These are phyloP conservation scores for Neolamprologus longior DNA, from an alignment of 2,113 vertebrate species.

Conservation along the genomic window DNA sequence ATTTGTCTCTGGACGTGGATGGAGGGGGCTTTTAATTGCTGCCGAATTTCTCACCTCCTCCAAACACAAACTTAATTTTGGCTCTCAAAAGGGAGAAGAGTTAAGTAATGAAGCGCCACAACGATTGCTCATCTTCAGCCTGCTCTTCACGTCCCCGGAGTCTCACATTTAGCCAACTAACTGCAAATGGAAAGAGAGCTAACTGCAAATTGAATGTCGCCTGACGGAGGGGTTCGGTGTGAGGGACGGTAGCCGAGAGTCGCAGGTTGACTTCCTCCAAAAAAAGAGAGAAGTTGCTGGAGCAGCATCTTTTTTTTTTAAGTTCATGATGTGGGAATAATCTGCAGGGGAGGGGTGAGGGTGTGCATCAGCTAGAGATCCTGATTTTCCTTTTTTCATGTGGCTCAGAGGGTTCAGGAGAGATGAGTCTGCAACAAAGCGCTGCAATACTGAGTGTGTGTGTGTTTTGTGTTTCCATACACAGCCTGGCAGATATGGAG, in stretches of 20 bases:
- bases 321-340: background rate
- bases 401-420: background rate
- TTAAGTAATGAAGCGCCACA: constrained; percentile 19
- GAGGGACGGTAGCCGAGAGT: background rate
- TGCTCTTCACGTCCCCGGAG: constrained; percentile 9
- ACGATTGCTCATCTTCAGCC: constrained; percentile 4
- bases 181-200: constrained; percentile 54
- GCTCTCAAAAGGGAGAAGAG: background rate
- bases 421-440: constrained; percentile 8
- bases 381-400: background rate
- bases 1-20: background rate
- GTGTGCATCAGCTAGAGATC: background rate
- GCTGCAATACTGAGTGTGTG: background rate
- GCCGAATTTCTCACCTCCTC: background rate
- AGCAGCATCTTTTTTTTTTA: background rate
- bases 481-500: background rate
- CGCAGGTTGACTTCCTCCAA: background rate
- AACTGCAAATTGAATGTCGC: constrained; percentile 62
- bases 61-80: background rate
- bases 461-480: background rate
- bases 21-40: background rate
- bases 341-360: background rate
- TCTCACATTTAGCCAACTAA: constrained; percentile 46
- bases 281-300: background rate
- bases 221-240: constrained; percentile 2